Evolutionary conservation across 2,797 vertebrate genomes (phyloP).

Genomic region (Pantherophis alleghaniensis): DNA sequence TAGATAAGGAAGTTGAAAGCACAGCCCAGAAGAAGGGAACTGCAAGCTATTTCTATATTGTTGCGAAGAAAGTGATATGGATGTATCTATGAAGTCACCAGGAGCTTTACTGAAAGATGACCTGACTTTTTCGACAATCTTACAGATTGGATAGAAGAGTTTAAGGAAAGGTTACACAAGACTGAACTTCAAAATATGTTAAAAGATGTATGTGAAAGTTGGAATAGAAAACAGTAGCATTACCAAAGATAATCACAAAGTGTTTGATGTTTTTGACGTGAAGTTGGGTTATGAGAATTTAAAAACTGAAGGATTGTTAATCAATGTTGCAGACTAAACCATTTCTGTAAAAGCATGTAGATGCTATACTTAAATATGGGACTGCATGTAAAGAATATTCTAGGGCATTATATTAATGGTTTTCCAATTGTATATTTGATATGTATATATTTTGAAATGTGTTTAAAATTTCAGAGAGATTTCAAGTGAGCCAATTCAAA

Average conservation of each 20-base stretch:
- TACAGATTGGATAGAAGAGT: neutral
- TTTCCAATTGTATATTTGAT: conserved; percentile 17
- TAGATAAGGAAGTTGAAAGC: neutral
- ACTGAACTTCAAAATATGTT: conserved; percentile 36
- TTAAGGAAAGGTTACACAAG: neutral
- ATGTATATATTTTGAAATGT: conserved; percentile 20
- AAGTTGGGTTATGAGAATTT: conserved; percentile 43
- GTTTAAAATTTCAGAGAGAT: neutral
- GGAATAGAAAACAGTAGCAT: conserved; percentile 26
- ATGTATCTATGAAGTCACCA: neutral
- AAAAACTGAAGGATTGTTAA: conserved; percentile 17
- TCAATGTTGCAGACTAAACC: neutral
- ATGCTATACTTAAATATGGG: neutral
- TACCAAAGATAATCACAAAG: conserved; percentile 34
- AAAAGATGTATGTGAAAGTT: neutral
- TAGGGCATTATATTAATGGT: neutral
- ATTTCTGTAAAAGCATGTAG: neutral
- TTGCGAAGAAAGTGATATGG: neutral
- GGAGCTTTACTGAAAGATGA: neutral
- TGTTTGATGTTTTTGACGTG: conserved; percentile 41
- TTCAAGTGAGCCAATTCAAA: conserved; percentile 27
- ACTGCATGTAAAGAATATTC: neutral
- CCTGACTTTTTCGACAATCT: neutral
- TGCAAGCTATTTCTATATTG: neutral
- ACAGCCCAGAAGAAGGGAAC: neutral